Base-by-base conservation (phyloP, 1,140 invertebrate genomes). In the Nasonia vitripennis region DNA sequence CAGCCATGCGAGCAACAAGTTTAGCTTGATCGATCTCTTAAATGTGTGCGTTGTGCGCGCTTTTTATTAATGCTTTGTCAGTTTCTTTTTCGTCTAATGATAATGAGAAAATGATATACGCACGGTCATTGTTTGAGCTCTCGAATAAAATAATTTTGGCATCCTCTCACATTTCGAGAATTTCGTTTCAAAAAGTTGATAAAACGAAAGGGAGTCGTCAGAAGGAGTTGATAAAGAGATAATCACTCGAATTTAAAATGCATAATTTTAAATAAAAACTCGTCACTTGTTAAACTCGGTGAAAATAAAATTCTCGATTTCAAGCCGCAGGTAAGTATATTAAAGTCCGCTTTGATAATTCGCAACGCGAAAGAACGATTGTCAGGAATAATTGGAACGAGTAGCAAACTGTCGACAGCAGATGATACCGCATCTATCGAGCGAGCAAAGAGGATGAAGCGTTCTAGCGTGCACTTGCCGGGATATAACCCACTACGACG, bases 381-480 rank as follows among this genome's bases (percentile, higher is more conserved):
- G 55, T 62, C 17, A 62, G 0, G n/a, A 62, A 62, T 62, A 62
- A 62, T 62, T 62, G 55, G 17, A 62, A 62, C 55, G 6, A 62
- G 12, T 48, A 48, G 14, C 48, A 51, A 51, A 14, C 12, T 51
- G 41, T 45, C 41, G 41, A 67, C 62, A 20, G 62, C 62, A 67
- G 62, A n/a, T 6, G 62, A 71, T 71, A 71, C 23, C 23, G 31
- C 41, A 71, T 11, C 2, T 34, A 31, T 31, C 68, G 68, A 31
- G 68, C 27, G 1, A 7, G 55, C 55, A 78, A 78, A 78, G 11
- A 78, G 77, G 77, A 78, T 78, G 45, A 67, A 77, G n/a, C 37
- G 78, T 7, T 67, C 74, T 80, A 68, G 41, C 73, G 68, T 71
- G 27, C 31, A 27, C 48, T 75, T 86, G 68, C 75, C 10, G 2